phyloP scores from a whole-genome alignment of 2,888 invertebrate species.

The Dugesia japonica region DNA sequence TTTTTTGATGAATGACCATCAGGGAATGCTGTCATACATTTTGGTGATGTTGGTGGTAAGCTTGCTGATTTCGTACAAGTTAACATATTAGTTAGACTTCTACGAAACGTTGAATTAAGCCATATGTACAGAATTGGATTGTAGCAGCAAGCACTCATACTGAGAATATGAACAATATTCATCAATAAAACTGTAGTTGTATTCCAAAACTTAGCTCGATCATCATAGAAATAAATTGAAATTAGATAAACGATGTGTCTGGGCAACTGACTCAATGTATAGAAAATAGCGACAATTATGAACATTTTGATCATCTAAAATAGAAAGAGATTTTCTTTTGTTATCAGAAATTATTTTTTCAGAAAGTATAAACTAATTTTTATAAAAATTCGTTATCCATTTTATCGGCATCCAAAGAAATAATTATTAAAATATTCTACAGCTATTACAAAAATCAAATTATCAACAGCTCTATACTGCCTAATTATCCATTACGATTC shows the following conservation, averaged over 20 bases:
- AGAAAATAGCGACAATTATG: not conserved
- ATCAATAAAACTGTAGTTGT: not conserved
- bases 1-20: not conserved
- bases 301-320: slow-evolving; percentile 16
- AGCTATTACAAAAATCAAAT: too few species aligned
- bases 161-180: not conserved
- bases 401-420: too few species aligned
- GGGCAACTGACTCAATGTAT: not conserved
- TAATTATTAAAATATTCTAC: too few species aligned
- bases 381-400: too few species aligned
- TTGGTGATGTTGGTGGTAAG: not conserved
- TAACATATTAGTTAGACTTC: not conserved
- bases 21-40: not conserved
- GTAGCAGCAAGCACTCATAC: not conserved
- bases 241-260: not conserved
- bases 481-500: too few species aligned
- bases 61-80: not conserved
- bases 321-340: not conserved
- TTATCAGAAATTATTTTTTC: too few species aligned
- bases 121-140: not conserved
- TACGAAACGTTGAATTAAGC: not conserved
- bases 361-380: too few species aligned
- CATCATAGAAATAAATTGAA: not conserved
- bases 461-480: too few species aligned
- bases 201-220: not conserved